These are phyloP conservation scores for Saguinus midas DNA, from an alignment of 2,113 vertebrate species.

Conservation along the genomic window DNA sequence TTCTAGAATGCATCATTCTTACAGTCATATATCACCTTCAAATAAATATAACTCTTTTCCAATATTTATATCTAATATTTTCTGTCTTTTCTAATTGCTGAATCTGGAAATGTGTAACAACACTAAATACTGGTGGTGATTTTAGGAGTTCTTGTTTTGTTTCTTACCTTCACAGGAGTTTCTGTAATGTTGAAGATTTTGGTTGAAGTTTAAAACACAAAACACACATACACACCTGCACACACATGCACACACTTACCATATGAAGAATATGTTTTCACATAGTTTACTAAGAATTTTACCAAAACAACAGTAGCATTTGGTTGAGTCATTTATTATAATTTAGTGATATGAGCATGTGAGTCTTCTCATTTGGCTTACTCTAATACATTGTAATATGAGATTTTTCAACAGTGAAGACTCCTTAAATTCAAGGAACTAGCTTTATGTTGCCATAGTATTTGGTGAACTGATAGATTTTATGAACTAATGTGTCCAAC, in stretches of 20 bases:
- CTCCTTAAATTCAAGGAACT: background rate
- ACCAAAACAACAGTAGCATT: background rate
- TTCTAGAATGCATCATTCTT: background rate
- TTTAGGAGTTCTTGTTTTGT: background rate
- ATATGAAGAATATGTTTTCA: background rate
- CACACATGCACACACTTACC: background rate
- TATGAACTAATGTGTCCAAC: too few relatives aligned
- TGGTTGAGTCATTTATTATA: background rate
- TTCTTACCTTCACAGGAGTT: background rate
- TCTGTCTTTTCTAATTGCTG: background rate
- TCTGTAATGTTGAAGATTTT: background rate
- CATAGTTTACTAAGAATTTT: constrained; percentile 8
- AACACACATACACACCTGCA: background rate
- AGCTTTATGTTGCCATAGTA: background rate
- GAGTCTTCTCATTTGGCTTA: background rate
- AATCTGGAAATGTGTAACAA: background rate
- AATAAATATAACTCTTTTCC: background rate
- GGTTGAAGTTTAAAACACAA: background rate
- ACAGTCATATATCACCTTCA: background rate
- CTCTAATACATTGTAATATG: background rate
- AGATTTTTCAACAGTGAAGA: background rate
- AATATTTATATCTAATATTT: constrained; percentile 17
- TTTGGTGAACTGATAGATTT: background rate
- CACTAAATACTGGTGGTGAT: background rate
- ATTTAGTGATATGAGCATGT: background rate